A percentile compares a stretch with the other conserved stretches of the same genome.
Evolutionary conservation across 2,113 vertebrate genomes (phyloP).

Genomic region (Thryonomys swinderianus): DNA sequence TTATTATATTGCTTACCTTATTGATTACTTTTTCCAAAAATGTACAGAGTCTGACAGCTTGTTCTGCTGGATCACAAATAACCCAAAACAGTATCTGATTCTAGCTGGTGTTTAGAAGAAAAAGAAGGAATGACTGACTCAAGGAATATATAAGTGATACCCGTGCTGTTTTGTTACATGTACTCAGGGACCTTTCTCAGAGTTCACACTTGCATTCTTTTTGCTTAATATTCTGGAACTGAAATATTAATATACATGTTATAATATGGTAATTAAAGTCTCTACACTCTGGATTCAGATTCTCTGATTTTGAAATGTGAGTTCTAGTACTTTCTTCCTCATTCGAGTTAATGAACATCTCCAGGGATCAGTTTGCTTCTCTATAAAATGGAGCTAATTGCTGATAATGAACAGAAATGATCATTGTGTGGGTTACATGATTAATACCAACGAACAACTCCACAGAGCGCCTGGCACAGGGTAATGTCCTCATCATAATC

Average conservation of each 20-base stretch:
- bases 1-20: not conserved
- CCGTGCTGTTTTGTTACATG: not conserved
- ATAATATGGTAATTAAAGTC: not conserved
- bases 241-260: not conserved
- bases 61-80: not conserved
- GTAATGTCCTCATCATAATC: not conserved
- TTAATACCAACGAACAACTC: not conserved
- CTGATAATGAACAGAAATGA: not conserved
- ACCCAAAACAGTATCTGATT: not conserved
- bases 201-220: not conserved
- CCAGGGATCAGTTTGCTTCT: constrained; percentile 50
- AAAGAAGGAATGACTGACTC: not conserved
- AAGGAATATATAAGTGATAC: not conserved
- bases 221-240: not conserved
- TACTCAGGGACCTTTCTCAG: not conserved
- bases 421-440: not conserved
- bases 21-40: not conserved
- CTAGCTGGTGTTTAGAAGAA: not conserved
- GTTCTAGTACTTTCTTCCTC: not conserved
- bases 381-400: constrained; percentile 35
- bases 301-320: not conserved
- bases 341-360: constrained; percentile 25
- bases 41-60: not conserved
- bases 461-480: not conserved
- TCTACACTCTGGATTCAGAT: not conserved